phyloP scores from a whole-genome alignment of 2,113 vertebrate genomes.

The Sander vitreus region DNA sequence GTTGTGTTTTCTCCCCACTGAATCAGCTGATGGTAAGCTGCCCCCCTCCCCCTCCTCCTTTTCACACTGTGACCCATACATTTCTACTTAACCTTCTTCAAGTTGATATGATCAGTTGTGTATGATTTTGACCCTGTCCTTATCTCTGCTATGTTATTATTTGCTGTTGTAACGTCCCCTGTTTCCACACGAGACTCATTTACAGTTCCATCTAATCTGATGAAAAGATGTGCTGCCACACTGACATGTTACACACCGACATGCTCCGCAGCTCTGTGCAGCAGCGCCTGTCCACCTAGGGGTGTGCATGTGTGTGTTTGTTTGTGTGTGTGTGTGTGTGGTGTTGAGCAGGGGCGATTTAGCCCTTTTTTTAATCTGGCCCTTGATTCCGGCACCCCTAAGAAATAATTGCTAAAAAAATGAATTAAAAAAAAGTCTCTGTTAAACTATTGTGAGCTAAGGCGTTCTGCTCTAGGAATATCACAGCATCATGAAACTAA shows the following conservation, averaged over 20 bases:
- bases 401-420: no score
- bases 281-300: conserved; percentile 24
- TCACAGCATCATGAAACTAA: no score
- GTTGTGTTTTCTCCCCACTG: background rate
- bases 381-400: no score
- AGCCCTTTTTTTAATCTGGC: no score
- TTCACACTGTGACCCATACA: conserved; percentile 4
- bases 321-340: no score
- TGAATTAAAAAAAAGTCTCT: no score
- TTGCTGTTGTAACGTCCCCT: background rate
- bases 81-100: conserved; percentile 13
- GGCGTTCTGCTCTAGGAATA: no score
- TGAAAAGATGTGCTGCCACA: conserved; percentile 22
- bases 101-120: conserved; percentile 10
- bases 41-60: background rate
- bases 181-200: conserved; percentile 40
- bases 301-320: conserved; percentile 22
- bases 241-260: background rate
- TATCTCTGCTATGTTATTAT: conserved; percentile 12
- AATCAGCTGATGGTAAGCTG: background rate
- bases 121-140: conserved; percentile 11
- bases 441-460: no score
- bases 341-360: no score
- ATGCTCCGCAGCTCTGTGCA: conserved; percentile 40
- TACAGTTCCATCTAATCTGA: conserved; percentile 57